phyloP scores from a whole-genome alignment of 2,888 invertebrate species.

The Sisyra terminalis region DNA sequence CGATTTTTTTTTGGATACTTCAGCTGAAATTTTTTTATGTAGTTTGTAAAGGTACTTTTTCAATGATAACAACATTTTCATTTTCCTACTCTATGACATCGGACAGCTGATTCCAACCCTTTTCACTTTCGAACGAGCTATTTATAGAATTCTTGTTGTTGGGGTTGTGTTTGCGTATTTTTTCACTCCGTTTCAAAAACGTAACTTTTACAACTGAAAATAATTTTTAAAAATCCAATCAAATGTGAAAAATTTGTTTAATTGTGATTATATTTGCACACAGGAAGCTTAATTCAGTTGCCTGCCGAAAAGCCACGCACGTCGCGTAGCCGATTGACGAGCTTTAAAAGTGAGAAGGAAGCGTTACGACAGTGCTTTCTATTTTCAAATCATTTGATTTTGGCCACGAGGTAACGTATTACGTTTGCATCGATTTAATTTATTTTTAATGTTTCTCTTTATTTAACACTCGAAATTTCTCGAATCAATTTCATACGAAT shows the following conservation, averaged over 20 bases:
- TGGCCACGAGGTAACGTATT: conserved; percentile 50
- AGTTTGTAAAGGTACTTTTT: too few species aligned
- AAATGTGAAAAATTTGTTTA: not conserved
- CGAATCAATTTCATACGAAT: not conserved
- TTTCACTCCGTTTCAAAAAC: not conserved
- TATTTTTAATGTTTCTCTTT: conserved; percentile 20
- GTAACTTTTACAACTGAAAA: too few species aligned
- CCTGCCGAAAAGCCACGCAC: conserved; percentile 38
- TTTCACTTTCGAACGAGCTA: conserved; percentile 3
- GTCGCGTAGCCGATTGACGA: conserved; percentile 38
- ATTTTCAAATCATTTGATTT: conserved; percentile 77
- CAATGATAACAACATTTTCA: too few species aligned
- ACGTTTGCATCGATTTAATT: conserved; percentile 40
- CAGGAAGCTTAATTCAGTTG: conserved; percentile 63
- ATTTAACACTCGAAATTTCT: not conserved
- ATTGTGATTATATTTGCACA: too few species aligned
- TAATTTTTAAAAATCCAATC: not conserved
- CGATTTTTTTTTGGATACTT: too few species aligned
- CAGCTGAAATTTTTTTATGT: too few species aligned
- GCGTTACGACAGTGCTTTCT: conserved; percentile 69
- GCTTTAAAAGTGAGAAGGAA: conserved; percentile 51
- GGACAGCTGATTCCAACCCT: conserved; percentile 5
- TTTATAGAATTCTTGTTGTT: not conserved
- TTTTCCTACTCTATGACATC: conserved; percentile 1
- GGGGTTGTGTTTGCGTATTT: not conserved